phyloP scores from a whole-genome alignment of 2,113 vertebrate genomes.

The Ophthalmolycus amberensis region DNA sequence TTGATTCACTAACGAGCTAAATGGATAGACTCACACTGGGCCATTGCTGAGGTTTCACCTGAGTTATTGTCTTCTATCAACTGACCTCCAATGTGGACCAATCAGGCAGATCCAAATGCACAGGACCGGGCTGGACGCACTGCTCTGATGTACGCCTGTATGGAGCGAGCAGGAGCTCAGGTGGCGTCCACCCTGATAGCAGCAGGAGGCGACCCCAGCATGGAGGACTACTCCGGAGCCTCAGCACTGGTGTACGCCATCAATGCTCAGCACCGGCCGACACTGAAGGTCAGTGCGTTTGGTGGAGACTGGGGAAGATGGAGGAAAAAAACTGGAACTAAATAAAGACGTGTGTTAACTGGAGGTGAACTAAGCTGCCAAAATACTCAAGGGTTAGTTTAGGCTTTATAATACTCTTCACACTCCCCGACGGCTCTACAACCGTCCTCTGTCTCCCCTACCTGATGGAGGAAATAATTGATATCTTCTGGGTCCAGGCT shows the following conservation, averaged over 20 bases:
- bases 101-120: conserved; percentile 75
- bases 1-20: background rate
- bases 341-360: background rate
- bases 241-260: conserved; percentile 82
- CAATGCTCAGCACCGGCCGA: conserved; percentile 74
- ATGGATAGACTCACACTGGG: background rate
- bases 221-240: conserved; percentile 78
- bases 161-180: conserved; percentile 70
- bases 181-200: conserved; percentile 71
- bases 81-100: background rate
- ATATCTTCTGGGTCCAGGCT: too few species aligned
- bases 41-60: background rate
- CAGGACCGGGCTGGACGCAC: conserved; percentile 80
- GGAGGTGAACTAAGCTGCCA: background rate
- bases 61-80: background rate
- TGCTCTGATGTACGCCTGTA: conserved; percentile 82
- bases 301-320: background rate
- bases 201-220: conserved; percentile 78
- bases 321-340: background rate
- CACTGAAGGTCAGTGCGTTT: conserved; percentile 63
- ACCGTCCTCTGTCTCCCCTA: too few species aligned
- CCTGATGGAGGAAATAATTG: too few species aligned
- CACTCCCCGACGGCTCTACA: too few species aligned
- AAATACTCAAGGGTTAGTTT: background rate
- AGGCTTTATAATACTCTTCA: too few species aligned